phyloP scores from a whole-genome alignment of 2,797 vertebrate species.

The Sebastolobus altivelis region DNA sequence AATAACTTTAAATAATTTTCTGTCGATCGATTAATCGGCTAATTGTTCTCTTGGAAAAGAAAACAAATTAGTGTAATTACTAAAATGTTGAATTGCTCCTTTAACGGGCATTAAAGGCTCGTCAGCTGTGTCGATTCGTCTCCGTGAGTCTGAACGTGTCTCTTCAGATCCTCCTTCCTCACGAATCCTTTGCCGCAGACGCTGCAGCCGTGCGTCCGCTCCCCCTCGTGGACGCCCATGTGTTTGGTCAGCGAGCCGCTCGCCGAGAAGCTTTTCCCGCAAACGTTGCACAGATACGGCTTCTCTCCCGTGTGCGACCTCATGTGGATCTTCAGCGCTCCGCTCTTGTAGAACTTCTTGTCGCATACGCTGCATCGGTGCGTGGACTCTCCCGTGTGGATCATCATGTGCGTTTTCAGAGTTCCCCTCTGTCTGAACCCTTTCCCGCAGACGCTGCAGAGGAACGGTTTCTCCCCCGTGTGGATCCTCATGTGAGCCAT shows the following conservation, averaged over 20 bases:
- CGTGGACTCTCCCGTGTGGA: conserved; percentile 50
- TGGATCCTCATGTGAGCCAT: conserved; percentile 58
- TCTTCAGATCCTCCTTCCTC: conserved; percentile 25
- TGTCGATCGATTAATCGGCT: background rate
- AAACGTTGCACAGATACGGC: conserved; percentile 54
- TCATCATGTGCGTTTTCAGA: conserved; percentile 56
- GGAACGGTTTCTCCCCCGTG: conserved; percentile 57
- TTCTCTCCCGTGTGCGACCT: conserved; percentile 55
- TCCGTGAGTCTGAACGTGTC: conserved; percentile 20
- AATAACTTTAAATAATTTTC: background rate
- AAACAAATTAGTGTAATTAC: too few relatives aligned
- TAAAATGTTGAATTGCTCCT: background rate
- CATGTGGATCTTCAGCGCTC: conserved; percentile 56
- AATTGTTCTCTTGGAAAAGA: background rate
- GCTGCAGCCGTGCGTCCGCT: conserved; percentile 1
- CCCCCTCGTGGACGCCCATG: conserved; percentile 48
- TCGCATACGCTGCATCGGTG: conserved; percentile 31
- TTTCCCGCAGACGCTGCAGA: conserved; percentile 62
- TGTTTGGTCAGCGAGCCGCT: conserved; percentile 56
- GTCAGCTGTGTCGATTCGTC: background rate
- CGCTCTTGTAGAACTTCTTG: conserved; percentile 53
- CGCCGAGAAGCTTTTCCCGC: conserved; percentile 53
- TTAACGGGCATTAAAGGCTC: background rate
- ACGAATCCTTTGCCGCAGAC: conserved; percentile 8
- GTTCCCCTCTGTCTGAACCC: conserved; percentile 47